Conservation (phyloP, 2,113 vertebrate genomes). For the Gnathochromis pfefferi region DNA sequence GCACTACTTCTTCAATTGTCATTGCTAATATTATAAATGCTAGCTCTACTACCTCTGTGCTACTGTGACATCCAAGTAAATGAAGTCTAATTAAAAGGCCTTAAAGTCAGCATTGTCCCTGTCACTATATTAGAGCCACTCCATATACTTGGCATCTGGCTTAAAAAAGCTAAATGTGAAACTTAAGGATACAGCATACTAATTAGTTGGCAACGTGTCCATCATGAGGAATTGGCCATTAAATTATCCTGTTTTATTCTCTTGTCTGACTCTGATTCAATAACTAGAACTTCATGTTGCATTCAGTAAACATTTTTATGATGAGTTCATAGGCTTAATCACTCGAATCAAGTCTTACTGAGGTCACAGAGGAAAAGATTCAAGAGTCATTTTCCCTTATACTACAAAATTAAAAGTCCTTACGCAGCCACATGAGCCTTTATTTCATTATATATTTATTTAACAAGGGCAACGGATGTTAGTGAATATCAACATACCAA, state of each 20-base stretch:
- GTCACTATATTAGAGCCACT: background rate
- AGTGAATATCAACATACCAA: background rate
- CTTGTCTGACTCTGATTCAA: background rate
- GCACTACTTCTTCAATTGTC: background rate
- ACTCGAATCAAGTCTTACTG: background rate
- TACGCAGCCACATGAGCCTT: background rate
- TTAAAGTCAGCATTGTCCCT: background rate
- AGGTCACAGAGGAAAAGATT: background rate
- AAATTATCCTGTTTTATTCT: background rate
- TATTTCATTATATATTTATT: background rate
- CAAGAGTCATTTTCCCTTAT: background rate
- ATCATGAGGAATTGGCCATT: background rate
- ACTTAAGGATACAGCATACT: background rate
- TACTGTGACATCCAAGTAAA: background rate
- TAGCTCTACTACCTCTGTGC: background rate
- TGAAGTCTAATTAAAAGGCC: background rate
- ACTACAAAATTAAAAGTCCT: background rate
- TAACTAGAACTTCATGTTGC: background rate
- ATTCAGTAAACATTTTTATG: background rate
- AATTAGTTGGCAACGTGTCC: background rate
- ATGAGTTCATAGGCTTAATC: background rate
- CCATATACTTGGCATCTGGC: background rate
- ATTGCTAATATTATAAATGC: background rate
- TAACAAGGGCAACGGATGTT: background rate
- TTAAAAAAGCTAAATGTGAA: background rate